Evolutionary conservation across 2,888 invertebrate species (phyloP).

Genomic region (Tetropium fuscum): DNA sequence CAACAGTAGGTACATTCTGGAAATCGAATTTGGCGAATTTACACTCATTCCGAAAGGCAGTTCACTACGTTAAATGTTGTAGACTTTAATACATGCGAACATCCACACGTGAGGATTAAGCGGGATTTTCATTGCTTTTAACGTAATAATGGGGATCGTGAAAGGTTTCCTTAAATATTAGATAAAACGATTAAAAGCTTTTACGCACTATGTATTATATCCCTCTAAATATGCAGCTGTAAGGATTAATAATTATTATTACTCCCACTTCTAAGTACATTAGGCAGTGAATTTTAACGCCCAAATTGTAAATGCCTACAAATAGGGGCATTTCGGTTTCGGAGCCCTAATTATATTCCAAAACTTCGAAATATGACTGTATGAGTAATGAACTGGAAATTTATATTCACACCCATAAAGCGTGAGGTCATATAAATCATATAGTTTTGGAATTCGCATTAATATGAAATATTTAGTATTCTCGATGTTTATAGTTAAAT

Average conservation of each 20-base stretch:
- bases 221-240: conserved; percentile 1
- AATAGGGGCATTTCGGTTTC: too few relatives aligned
- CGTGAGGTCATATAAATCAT: too few relatives aligned
- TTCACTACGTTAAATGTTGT: conserved; percentile 7
- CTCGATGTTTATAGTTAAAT: too few relatives aligned
- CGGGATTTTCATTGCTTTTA: conserved; percentile 22
- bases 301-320: background rate
- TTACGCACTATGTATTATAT: conserved; percentile 8
- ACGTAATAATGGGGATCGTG: conserved; percentile 18
- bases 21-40: too few relatives aligned
- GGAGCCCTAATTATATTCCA: too few relatives aligned
- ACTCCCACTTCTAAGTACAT: background rate
- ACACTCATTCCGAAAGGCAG: background rate
- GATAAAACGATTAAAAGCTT: conserved; percentile 21
- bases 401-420: too few relatives aligned
- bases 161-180: conserved; percentile 25
- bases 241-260: conserved; percentile 1
- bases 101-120: conserved; percentile 21
- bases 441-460: too few relatives aligned
- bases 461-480: too few relatives aligned
- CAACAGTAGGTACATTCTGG: too few relatives aligned
- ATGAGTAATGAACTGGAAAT: too few relatives aligned
- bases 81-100: conserved; percentile 19
- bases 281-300: background rate
- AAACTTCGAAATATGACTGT: too few relatives aligned